Evolutionary conservation across 64 coral and sea anemone genomes (phyloP), one percentile per base, ranked within the genome.

Genomic region (Platygyra sinensis): DNA sequence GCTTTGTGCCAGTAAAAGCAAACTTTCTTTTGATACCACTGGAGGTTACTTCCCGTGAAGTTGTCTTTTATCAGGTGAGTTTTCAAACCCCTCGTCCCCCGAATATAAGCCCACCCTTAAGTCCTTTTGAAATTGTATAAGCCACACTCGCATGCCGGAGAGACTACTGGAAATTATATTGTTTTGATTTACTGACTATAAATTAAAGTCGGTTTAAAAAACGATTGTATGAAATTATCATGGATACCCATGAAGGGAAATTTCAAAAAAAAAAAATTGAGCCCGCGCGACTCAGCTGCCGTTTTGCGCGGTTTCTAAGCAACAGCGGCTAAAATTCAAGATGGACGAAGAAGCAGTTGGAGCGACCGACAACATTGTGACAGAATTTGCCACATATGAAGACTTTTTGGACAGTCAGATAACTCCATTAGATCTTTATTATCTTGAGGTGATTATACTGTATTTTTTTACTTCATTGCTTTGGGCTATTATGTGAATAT

Each of bases 321-420:
- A 90, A 94, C 88, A 30, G 22, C 12, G 8, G 62, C 57, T 10
- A 80, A 80, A n/a, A 96, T 63, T 39, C 91, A 94, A 96, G 25
- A 99, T 99, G 97, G 97, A 99, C 93, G 97, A 99, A 88, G 97
- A 96, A 91, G 88, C 97, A 8, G 94, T 99, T 1, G 97, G 97
- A 79, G 97, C 97, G 1, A 91, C 97, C 2, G 97, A 99, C 69
- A 99, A 96, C 38, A 99, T 99, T 76, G 94, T 99, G 61, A 99
- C 97, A 17, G 97, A 99, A 81, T 99, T 96, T 67, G 74, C 91
- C 17, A 96, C 94, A 75, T 99, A 96, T 80, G 94, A 99, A 76
- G 97, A 99, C 88, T 99, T 99, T 65, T 79, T 99, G 13, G 97
- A 99, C 27, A 96, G 91, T 85, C 97, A 99, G 71, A 99, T 99